Conservation (phyloP, 2,113 vertebrate genomes). For the Solenodon paradoxus region DNA sequence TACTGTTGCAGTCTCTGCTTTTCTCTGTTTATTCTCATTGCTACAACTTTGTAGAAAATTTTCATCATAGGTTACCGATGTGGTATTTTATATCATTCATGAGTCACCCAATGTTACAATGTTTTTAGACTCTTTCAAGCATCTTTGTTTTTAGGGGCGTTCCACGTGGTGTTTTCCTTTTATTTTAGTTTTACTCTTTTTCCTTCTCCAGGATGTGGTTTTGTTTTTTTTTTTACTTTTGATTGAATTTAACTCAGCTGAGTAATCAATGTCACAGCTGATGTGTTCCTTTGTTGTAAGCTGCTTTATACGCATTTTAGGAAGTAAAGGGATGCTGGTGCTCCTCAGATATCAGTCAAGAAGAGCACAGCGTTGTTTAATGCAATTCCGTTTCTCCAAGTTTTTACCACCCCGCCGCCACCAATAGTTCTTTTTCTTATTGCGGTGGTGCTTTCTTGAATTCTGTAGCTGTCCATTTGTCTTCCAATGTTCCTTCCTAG, state of each 20-base stretch:
- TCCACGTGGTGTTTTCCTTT: neutral
- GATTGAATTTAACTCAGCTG: neutral
- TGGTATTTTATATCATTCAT: neutral
- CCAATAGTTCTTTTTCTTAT: neutral
- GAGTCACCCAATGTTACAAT: neutral
- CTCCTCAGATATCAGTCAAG: neutral
- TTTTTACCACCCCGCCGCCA: neutral
- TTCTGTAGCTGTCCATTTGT: neutral
- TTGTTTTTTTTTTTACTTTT: neutral
- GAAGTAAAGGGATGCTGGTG: no score
- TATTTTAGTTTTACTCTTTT: neutral
- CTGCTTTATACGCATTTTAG: neutral
- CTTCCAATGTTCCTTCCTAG: neutral
- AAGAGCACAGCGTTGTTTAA: no score
- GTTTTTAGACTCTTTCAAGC: neutral
- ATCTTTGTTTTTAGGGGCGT: neutral
- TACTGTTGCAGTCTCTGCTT: neutral
- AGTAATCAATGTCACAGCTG: neutral
- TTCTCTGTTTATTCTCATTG: neutral
- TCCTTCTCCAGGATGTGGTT: neutral
- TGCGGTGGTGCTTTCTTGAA: neutral
- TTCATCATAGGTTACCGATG: neutral
- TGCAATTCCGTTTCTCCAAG: neutral
- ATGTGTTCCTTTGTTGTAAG: neutral
- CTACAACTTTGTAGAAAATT: neutral